Conservation (phyloP, 2,888 invertebrate genomes). For the Drosophila aldrichi region DNA sequence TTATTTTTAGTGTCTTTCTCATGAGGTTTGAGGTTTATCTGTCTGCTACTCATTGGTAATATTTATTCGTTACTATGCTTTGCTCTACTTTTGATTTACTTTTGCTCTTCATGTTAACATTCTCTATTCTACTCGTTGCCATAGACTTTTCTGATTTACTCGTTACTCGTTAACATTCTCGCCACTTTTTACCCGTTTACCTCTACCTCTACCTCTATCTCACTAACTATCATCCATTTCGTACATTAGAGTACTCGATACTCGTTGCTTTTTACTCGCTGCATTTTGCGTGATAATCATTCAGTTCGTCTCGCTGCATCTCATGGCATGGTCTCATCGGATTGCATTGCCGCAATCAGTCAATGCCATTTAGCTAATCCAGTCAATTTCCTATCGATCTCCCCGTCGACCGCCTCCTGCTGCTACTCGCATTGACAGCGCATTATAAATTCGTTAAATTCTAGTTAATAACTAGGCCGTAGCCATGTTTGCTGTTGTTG, state of each 20-base stretch:
- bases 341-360: background rate
- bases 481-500: background rate
- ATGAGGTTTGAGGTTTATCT: too few species aligned
- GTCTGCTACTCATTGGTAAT: too few species aligned
- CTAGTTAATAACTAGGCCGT: conserved; percentile 17
- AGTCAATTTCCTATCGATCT: background rate
- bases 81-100: too few species aligned
- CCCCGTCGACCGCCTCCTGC: background rate
- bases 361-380: conserved; percentile 1
- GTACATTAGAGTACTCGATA: background rate
- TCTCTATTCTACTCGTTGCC: too few species aligned
- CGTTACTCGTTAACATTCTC: too few species aligned
- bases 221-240: too few species aligned
- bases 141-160: too few species aligned
- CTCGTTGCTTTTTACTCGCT: background rate
- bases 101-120: too few species aligned
- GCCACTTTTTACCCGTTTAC: too few species aligned
- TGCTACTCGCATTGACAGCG: background rate
- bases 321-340: background rate
- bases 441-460: conserved; percentile 13
- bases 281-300: background rate
- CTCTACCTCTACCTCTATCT: too few species aligned
- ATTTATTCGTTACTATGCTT: background rate
- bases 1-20: too few species aligned
- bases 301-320: background rate